Percentiles rank a stretch among this genome's conserved stretches.
Evolutionary conservation across 2,888 invertebrate species (phyloP).

Genomic region (Pterostichus niger): DNA sequence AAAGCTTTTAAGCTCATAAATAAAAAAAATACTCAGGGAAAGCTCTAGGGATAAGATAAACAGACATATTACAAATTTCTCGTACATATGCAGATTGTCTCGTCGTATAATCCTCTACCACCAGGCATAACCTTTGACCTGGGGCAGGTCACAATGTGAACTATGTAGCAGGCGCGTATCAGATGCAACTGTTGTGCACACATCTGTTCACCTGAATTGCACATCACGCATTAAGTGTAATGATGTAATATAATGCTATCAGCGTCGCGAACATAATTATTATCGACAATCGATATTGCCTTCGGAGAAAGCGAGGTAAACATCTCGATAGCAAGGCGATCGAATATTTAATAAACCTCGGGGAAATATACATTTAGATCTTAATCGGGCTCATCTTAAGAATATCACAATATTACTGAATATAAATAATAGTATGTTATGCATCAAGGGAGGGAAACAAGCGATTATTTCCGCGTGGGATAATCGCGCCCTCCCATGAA

Average conservation of each 20-base stretch:
- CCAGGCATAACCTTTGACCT: background rate
- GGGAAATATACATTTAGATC: background rate
- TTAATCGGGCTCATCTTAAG: background rate
- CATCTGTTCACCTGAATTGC: slow-evolving; percentile 2
- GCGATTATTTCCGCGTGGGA: too few relatives aligned
- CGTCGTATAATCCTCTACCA: background rate
- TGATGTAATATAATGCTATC: slow-evolving; percentile 51
- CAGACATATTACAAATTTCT: background rate
- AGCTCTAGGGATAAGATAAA: too few relatives aligned
- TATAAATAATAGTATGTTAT: too few relatives aligned
- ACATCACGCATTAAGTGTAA: slow-evolving; percentile 38
- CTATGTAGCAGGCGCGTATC: background rate
- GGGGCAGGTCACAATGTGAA: background rate
- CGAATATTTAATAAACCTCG: slow-evolving; percentile 8
- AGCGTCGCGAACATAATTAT: slow-evolving; percentile 23
- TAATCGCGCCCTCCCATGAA: too few relatives aligned
- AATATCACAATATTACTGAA: too few relatives aligned
- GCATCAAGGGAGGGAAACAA: too few relatives aligned
- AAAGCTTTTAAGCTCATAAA: too few relatives aligned
- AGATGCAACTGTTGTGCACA: background rate
- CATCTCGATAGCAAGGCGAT: background rate
- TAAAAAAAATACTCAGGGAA: too few relatives aligned
- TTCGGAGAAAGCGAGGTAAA: slow-evolving; percentile 12
- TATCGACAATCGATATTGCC: slow-evolving; percentile 39
- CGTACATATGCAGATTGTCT: background rate